Percentiles rank a stretch among this genome's conserved stretches.
phyloP scores from a whole-genome alignment of 2,113 vertebrate genomes.

The Paradoxurus hermaphroditus region DNA sequence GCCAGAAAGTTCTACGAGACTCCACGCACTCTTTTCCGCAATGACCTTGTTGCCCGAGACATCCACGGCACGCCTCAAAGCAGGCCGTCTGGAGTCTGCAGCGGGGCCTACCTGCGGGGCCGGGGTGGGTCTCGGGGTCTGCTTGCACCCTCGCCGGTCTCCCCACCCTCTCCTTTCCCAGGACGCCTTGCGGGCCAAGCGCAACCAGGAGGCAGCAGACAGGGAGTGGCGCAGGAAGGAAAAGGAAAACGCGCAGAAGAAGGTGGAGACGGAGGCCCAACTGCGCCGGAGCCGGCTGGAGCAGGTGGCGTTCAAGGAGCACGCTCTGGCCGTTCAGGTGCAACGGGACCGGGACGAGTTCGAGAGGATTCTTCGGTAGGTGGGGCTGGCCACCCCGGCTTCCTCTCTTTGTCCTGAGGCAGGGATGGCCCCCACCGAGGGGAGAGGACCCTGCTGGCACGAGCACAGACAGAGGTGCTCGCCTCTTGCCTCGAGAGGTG shows the following conservation, averaged over 20 bases:
- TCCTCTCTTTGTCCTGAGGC: background rate
- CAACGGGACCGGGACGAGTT: conserved; percentile 88
- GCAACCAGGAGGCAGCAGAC: conserved; percentile 88
- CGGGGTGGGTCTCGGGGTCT: background rate
- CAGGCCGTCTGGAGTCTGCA: background rate
- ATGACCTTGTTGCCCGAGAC: background rate
- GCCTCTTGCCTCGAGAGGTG: background rate
- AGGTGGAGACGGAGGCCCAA: conserved; percentile 72
- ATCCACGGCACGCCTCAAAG: background rate
- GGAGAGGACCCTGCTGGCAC: background rate
- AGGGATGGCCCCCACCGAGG: background rate
- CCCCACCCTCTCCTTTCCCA: conserved; percentile 48
- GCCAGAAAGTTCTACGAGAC: background rate
- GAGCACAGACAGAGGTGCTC: background rate
- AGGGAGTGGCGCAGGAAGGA: conserved; percentile 91
- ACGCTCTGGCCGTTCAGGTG: conserved; percentile 83
- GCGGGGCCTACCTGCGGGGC: background rate
- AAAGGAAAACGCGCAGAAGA: conserved; percentile 78
- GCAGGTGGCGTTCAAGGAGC: conserved; percentile 89
- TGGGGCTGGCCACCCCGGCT: background rate
- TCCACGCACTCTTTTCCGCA: background rate
- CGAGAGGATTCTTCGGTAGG: conserved; percentile 89
- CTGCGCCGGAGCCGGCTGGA: conserved; percentile 82
- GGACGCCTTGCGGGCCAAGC: conserved; percentile 89
- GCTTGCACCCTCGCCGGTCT: background rate